Base-by-base conservation (phyloP, 2,797 vertebrate species). In the Erpetoichthys calabaricus region DNA sequence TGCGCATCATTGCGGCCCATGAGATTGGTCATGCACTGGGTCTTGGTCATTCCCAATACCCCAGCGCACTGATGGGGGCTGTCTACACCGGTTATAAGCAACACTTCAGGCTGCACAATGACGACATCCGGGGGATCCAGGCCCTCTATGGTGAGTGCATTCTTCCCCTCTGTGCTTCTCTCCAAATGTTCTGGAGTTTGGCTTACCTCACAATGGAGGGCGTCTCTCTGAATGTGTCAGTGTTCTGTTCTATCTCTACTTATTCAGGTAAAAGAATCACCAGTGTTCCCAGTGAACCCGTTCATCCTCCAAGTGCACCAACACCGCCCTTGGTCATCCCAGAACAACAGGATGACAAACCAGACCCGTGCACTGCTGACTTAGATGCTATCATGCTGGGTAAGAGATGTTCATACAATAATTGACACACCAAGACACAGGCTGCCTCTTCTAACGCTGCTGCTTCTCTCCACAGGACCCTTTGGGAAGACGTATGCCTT, bases 11-110 rank as follows among this genome's bases (percentile, higher is more conserved):
- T 4, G 91, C 91, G 3, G 84, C 89, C 56, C 91, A 95, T 44
- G 91, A 95, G 70, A 85, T 94, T 3, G 91, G 91, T 49, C 91
- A 94, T 1, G 88, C 89, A 8, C 82, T 94, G 42, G 91, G 91
- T 2, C 77, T 95, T 57, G 89, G 84, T 25, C 91, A 93, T 69
- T 94, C 91, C n/a, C 78, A 87, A 59, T 84, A 75, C 58, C 75
- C 67, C 4, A 70, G 62, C 0, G 84, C 91, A 4, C 80, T 95
- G 56, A 95, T 93, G 91, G 88, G 85, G 1, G 82, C 91, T 0
- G 63, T 87, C 56, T 93, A 94, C 59, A 41, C 57, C 6, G 91
- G 91, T 42, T 95, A 89, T 70, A 79, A 63, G 6, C 46, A 63
- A 57, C 72, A 80, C 73, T 93, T 91, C 72, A 78, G 62, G 56